These are phyloP conservation scores for Abramis brama DNA, from an alignment of 2,113 vertebrate genomes.

Conservation along the genomic window DNA sequence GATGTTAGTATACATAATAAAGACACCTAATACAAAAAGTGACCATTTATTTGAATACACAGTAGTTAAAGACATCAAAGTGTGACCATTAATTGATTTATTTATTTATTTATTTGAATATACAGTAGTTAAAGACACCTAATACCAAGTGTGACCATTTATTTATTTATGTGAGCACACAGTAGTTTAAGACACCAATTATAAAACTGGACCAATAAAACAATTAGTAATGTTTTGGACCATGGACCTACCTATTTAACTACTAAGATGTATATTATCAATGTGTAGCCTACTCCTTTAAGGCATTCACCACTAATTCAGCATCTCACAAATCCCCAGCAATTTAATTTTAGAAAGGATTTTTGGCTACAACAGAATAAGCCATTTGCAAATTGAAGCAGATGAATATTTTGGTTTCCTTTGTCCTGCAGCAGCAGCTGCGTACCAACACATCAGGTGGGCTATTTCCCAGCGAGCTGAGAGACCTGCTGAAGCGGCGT, in stretches of 20 bases:
- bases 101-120: no score
- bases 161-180: no score
- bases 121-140: no score
- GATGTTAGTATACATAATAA: no score
- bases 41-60: no score
- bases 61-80: not conserved
- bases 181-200: not conserved
- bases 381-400: not conserved
- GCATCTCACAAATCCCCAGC: not conserved
- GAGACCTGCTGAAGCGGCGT: constrained; percentile 88
- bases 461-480: constrained; percentile 82
- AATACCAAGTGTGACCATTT: no score
- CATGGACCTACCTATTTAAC: not conserved
- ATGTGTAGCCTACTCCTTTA: not conserved
- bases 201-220: not conserved
- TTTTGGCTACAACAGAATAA: not conserved
- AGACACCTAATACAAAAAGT: no score
- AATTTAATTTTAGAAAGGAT: not conserved
- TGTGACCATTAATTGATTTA: no score
- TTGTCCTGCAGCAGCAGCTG: constrained; percentile 84
- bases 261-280: not conserved
- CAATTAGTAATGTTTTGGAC: not conserved
- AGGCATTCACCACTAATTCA: not conserved
- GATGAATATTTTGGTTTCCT: constrained; percentile 22
- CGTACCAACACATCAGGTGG: constrained; percentile 79